Conservation (phyloP, 2,797 vertebrate species). For the Eutrigla gurnardus region DNA sequence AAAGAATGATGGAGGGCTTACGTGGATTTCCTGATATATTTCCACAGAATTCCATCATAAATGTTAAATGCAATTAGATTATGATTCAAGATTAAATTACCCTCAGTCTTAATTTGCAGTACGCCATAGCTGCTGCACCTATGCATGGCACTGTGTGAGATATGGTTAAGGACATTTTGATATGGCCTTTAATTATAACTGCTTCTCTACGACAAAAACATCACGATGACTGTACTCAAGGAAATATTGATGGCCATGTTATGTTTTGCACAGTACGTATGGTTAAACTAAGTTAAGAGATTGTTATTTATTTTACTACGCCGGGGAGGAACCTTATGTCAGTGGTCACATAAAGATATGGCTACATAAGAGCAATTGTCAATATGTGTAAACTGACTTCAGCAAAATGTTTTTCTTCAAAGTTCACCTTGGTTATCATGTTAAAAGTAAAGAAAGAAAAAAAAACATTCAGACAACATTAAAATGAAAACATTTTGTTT, state of each 20-base stretch:
- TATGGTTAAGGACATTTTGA: background rate
- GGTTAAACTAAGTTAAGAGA: background rate
- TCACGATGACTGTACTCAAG: background rate
- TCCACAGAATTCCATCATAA: background rate
- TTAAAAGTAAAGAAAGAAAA: too few species aligned
- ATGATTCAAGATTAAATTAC: background rate
- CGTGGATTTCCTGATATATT: background rate
- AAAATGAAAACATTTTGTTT: constrained; percentile 1
- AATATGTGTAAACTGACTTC: too few species aligned
- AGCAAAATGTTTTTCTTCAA: too few species aligned
- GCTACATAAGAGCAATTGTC: too few species aligned
- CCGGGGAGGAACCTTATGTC: too few species aligned
- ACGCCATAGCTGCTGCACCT: background rate
- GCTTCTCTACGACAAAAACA: background rate
- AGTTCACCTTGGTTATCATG: background rate
- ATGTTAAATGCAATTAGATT: background rate
- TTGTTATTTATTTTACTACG: background rate
- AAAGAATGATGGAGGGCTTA: background rate
- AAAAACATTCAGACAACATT: background rate
- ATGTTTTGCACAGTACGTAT: background rate
- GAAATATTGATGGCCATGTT: background rate
- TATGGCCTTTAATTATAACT: background rate
- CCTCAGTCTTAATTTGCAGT: background rate
- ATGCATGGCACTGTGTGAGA: background rate
- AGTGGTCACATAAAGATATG: background rate